Percentiles rank a stretch among this genome's conserved stretches.
Conservation (phyloP, 1,140 invertebrate species). For the Drosophila gunungcola region DNA sequence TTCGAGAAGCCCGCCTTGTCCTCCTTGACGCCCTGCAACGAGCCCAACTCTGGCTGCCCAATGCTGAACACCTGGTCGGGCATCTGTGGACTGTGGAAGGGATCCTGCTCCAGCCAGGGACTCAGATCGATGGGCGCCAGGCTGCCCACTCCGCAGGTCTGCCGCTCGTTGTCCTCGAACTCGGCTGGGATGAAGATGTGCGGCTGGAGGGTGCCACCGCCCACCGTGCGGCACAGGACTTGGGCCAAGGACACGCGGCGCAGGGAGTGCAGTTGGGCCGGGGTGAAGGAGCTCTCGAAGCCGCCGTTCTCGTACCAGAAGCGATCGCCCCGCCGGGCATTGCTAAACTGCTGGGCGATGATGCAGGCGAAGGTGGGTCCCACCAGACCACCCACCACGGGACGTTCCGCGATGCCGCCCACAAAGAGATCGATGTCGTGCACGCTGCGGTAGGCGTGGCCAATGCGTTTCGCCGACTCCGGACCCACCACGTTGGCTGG, state of each 20-base stretch:
- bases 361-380: conserved; percentile 98
- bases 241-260: conserved; percentile 91
- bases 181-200: conserved; percentile 79
- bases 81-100: conserved; percentile 54
- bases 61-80: conserved; percentile 53
- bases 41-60: conserved; percentile 28
- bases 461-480: conserved; percentile 88
- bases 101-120: conserved; percentile 83
- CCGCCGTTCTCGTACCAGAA: conserved; percentile 96
- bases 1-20: conserved; percentile 75
- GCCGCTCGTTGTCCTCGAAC: conserved; percentile 73
- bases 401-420: conserved; percentile 93
- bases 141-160: conserved; percentile 66
- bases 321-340: conserved; percentile 94
- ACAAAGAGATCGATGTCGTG: conserved; percentile 97
- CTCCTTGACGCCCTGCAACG: conserved; percentile 54
- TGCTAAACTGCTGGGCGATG: conserved; percentile 96
- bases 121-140: conserved; percentile 73
- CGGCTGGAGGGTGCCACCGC: conserved; percentile 80
- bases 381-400: conserved; percentile 92
- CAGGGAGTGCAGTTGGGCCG: conserved; percentile 94
- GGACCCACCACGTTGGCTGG: conserved; percentile 88
- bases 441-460: conserved; percentile 89
- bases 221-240: conserved; percentile 89
- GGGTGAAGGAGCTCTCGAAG: conserved; percentile 90